These are phyloP conservation scores for Notolepis coatsorum DNA, from an alignment of 2,797 vertebrate genomes.

Conservation along the genomic window DNA sequence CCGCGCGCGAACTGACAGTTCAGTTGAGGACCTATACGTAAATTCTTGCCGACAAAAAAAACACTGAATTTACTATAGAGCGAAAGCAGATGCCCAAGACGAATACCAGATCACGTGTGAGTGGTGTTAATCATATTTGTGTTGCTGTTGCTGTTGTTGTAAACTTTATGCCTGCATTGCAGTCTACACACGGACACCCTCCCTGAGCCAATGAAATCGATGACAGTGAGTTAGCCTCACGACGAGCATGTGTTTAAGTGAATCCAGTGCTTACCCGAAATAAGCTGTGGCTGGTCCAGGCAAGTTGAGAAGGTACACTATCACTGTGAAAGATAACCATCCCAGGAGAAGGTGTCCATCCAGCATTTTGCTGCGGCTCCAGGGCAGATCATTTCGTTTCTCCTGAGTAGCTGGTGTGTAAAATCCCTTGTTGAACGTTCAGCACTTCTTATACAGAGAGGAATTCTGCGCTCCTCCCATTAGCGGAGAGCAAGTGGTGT, in stretches of 20 bases:
- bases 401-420: constrained; percentile 90
- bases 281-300: constrained; percentile 90
- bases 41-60: no score
- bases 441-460: constrained; percentile 87
- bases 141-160: no score
- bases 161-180: no score
- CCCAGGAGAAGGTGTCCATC: constrained; percentile 95
- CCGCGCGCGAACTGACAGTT: not conserved
- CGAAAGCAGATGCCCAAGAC: no score
- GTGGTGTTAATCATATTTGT: no score
- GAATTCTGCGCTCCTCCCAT: constrained; percentile 81
- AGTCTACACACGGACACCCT: no score
- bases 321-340: constrained; percentile 91
- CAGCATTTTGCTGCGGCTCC: constrained; percentile 98
- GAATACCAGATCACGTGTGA: no score
- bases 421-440: constrained; percentile 80
- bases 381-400: constrained; percentile 97
- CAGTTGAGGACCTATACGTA: no score
- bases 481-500: constrained; percentile 47
- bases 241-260: constrained; percentile 2
- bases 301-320: constrained; percentile 85
- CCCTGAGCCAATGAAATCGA: constrained; percentile 68
- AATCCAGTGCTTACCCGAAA: constrained; percentile 89
- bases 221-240: constrained; percentile 55
- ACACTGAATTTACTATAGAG: no score